A percentile compares a stretch with the other conserved stretches of the same genome.
These are phyloP conservation scores for Pogoniulus pusillus DNA, from an alignment of 2,797 vertebrate species.

Conservation along the genomic window DNA sequence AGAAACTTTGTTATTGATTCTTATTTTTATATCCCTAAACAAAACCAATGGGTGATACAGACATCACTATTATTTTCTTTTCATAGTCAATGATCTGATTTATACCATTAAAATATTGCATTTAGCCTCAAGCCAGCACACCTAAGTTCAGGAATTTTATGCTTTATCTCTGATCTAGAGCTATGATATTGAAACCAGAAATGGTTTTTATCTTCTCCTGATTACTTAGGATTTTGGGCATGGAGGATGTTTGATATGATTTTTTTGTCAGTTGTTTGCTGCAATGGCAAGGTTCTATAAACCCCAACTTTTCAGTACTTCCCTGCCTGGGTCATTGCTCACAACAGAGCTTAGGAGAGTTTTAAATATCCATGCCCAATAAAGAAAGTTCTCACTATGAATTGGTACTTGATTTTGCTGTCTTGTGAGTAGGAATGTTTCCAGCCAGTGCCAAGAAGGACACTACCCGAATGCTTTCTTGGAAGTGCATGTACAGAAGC, in stretches of 20 bases:
- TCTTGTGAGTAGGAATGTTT: background rate
- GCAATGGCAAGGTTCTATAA: background rate
- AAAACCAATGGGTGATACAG: too few species aligned
- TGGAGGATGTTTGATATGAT: rapidly evolving
- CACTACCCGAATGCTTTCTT: background rate
- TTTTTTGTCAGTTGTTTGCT: background rate
- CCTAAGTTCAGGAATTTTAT: background rate
- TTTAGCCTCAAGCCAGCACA: too few species aligned
- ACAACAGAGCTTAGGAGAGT: background rate
- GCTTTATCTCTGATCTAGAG: background rate
- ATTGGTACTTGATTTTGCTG: background rate
- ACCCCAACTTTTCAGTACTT: background rate
- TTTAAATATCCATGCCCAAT: background rate
- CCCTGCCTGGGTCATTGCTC: background rate
- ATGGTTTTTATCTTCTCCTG: background rate
- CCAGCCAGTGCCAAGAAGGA: background rate
- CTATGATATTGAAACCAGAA: background rate
- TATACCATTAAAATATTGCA: too few species aligned
- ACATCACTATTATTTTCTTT: too few species aligned
- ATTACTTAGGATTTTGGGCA: background rate
- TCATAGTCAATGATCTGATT: too few species aligned
- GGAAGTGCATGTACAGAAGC: background rate
- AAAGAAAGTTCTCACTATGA: background rate
- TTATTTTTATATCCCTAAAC: too few species aligned
- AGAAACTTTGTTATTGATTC: too few species aligned